A percentile compares a stretch with the other conserved stretches of the same genome.
phyloP scores from a whole-genome alignment of 2,888 invertebrate genomes.

The Pristionchus fissidentatus region DNA sequence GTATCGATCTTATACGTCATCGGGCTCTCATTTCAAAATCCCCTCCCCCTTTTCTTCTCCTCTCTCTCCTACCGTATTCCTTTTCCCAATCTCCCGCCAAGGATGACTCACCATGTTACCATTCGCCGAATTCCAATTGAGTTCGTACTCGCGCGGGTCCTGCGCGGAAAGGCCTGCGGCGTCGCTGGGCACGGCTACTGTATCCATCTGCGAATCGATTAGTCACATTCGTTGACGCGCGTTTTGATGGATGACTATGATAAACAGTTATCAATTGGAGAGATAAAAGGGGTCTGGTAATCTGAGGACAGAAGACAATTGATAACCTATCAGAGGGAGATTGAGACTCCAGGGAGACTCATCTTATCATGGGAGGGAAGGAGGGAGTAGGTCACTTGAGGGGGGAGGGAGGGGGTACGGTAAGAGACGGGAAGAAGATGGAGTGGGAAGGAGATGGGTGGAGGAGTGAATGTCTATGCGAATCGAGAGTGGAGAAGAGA shows the following conservation, averaged over 20 bases:
- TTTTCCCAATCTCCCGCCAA: too few relatives aligned
- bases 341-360: conserved; percentile 41
- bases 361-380: background rate
- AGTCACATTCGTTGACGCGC: background rate
- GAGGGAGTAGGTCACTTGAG: background rate
- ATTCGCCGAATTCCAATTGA: conserved; percentile 8
- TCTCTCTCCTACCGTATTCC: conserved; percentile 19
- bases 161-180: background rate
- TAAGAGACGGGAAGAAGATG: conserved; percentile 18
- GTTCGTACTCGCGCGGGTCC: background rate
- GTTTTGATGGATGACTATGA: conserved; percentile 38
- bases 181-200: conserved; percentile 8
- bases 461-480: conserved; percentile 12
- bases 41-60: background rate
- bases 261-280: conserved; percentile 41
- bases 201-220: conserved; percentile 25
- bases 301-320: conserved; percentile 40
- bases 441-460: too few relatives aligned
- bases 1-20: too few relatives aligned
- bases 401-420: conserved; percentile 1
- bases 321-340: conserved; percentile 39
- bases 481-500: conserved; percentile 15
- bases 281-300: conserved; percentile 43
- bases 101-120: conserved; percentile 29
- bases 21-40: conserved; percentile 29